Conservation (phyloP, 2,797 vertebrate genomes). For the Crypturellus tataupa region DNA sequence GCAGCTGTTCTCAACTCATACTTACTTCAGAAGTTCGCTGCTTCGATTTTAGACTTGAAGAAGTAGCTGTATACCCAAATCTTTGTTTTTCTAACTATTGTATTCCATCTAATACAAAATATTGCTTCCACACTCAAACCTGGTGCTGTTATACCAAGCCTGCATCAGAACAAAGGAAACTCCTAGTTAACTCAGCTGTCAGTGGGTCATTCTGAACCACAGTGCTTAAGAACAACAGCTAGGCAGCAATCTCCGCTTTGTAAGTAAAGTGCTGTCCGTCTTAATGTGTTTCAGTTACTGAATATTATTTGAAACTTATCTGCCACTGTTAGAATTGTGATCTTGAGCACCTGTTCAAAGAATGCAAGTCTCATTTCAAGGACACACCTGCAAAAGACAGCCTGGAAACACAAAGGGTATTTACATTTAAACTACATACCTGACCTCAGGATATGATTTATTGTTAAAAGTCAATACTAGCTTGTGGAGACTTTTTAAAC, state of each 20-base stretch:
- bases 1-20: background rate
- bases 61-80: background rate
- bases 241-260: background rate
- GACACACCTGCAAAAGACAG: constrained; percentile 51
- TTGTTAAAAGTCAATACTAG: constrained; percentile 61
- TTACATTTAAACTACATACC: constrained; percentile 68
- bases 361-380: constrained; percentile 1
- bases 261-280: background rate
- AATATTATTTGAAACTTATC: background rate
- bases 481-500: constrained; percentile 32
- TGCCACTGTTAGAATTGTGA: background rate
- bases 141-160: background rate
- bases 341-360: constrained; percentile 29
- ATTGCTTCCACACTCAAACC: background rate
- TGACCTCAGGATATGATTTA: constrained; percentile 26
- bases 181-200: background rate
- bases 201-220: background rate
- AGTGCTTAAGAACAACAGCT: background rate
- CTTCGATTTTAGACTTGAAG: background rate
- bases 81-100: background rate
- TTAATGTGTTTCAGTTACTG: background rate
- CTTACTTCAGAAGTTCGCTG: background rate
- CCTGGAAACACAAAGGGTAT: constrained; percentile 57
- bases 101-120: background rate
- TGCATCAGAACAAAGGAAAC: background rate